These are phyloP conservation scores for Paramormyrops kingsleyae DNA, from an alignment of 2,113 vertebrate genomes.

Conservation along the genomic window DNA sequence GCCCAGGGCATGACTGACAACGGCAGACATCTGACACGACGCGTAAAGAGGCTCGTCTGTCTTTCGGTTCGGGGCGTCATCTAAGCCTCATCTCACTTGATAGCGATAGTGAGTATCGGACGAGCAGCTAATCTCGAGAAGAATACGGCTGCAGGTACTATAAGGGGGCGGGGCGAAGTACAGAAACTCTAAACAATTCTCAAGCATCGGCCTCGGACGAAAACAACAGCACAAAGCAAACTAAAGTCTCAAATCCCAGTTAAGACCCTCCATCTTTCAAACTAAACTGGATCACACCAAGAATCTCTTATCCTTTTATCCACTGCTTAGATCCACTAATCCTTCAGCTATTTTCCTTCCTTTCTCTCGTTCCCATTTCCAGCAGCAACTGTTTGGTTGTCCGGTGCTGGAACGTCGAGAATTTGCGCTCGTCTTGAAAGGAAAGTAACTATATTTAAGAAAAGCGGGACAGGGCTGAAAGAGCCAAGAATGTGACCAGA, in stretches of 20 bases:
- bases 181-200: constrained; percentile 45
- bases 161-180: constrained; percentile 15
- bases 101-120: neutral
- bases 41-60: neutral
- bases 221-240: constrained; percentile 58
- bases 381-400: constrained; percentile 62
- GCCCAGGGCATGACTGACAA: neutral
- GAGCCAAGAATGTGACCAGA: constrained; percentile 56
- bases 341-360: constrained; percentile 54
- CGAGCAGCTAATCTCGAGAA: neutral
- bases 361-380: constrained; percentile 49
- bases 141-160: constrained; percentile 14
- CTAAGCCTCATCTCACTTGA: neutral
- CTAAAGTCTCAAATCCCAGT: constrained; percentile 63
- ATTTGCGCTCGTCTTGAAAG: constrained; percentile 53
- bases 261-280: constrained; percentile 65
- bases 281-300: constrained; percentile 66
- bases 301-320: constrained; percentile 60
- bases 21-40: neutral
- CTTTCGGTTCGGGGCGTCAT: neutral
- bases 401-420: constrained; percentile 59
- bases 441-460: constrained; percentile 58
- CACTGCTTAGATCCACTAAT: constrained; percentile 59
- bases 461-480: constrained; percentile 53
- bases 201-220: constrained; percentile 41